Percentiles rank a stretch among this genome's conserved stretches.
Conservation (phyloP, 2,888 invertebrate genomes). For the Hydropsyche betteni region DNA sequence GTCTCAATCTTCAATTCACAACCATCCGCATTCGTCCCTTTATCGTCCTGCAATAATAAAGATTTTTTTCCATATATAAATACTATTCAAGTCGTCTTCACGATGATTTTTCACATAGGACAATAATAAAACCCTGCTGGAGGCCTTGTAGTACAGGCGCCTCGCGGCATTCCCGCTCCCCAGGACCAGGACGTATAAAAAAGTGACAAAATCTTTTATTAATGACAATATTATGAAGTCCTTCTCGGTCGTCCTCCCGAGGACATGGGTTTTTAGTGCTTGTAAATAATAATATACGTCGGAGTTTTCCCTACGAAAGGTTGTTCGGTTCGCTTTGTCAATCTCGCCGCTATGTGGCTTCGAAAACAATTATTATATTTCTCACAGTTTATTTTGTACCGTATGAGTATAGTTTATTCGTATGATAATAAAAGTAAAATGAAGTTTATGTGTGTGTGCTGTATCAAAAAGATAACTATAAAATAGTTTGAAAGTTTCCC, state of each 20-base stretch:
- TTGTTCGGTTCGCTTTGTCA: slow-evolving; percentile 21
- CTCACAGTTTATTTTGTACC: too few relatives aligned
- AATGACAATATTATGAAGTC: slow-evolving; percentile 43
- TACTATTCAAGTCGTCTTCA: neutral
- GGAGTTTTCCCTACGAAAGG: slow-evolving; percentile 22
- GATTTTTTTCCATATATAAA: neutral
- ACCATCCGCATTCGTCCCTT: too few relatives aligned
- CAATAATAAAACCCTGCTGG: slow-evolving; percentile 36
- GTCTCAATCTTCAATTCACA: too few relatives aligned
- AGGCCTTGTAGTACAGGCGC: slow-evolving; percentile 36
- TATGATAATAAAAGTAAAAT: too few relatives aligned
- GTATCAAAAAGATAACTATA: too few relatives aligned
- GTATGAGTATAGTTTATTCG: too few relatives aligned
- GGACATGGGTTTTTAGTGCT: slow-evolving; percentile 29
- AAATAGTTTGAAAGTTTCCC: too few relatives aligned
- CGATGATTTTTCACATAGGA: slow-evolving; percentile 30
- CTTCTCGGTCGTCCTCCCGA: slow-evolving; percentile 5
- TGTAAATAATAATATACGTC: slow-evolving; percentile 38
- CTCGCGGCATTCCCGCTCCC: slow-evolving; percentile 33
- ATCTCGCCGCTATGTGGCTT: slow-evolving; percentile 9
- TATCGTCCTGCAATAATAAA: too few relatives aligned
- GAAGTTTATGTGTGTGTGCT: too few relatives aligned
- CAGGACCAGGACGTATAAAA: slow-evolving; percentile 9
- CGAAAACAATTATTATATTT: too few relatives aligned
- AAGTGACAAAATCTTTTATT: slow-evolving; percentile 43